Conservation (phyloP, 2,113 vertebrate species). For the Lepisosteus oculatus region DNA sequence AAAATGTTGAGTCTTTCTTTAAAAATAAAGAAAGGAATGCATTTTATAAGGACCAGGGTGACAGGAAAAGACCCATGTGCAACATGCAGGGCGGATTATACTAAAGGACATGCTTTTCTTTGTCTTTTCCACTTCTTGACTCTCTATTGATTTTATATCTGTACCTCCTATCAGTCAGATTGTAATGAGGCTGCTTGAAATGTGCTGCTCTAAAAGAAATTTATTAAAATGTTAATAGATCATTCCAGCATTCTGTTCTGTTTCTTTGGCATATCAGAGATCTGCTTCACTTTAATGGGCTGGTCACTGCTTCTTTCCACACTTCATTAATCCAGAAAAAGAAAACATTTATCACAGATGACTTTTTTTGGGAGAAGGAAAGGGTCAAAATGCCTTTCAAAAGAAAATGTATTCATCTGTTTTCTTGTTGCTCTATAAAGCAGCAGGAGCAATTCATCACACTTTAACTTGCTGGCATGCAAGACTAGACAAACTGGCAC, state of each 20-base stretch:
- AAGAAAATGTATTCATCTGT: conserved; percentile 53
- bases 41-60: too few relatives aligned
- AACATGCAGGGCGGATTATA: conserved; percentile 43
- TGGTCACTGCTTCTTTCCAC: conserved; percentile 1
- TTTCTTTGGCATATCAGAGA: not conserved
- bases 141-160: conserved; percentile 44
- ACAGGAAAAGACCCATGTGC: too few relatives aligned
- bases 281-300: not conserved
- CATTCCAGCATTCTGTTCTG: conserved; percentile 25
- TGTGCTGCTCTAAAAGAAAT: conserved; percentile 51
- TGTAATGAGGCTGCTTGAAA: conserved; percentile 57
- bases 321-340: conserved; percentile 42
- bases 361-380: conserved; percentile 39
- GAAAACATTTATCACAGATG: conserved; percentile 43
- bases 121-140: conserved; percentile 19
- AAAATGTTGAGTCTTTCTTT: too few relatives aligned
- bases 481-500: not conserved
- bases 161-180: conserved; percentile 54
- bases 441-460: conserved; percentile 59
- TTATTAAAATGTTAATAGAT: conserved; percentile 59
- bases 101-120: conserved; percentile 55
- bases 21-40: too few relatives aligned
- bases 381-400: conserved; percentile 42
- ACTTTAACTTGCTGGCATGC: conserved; percentile 53
- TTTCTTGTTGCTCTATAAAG: conserved; percentile 47